Conservation (phyloP, 2,113 vertebrate genomes). For the Todiramphus saurophagus region DNA sequence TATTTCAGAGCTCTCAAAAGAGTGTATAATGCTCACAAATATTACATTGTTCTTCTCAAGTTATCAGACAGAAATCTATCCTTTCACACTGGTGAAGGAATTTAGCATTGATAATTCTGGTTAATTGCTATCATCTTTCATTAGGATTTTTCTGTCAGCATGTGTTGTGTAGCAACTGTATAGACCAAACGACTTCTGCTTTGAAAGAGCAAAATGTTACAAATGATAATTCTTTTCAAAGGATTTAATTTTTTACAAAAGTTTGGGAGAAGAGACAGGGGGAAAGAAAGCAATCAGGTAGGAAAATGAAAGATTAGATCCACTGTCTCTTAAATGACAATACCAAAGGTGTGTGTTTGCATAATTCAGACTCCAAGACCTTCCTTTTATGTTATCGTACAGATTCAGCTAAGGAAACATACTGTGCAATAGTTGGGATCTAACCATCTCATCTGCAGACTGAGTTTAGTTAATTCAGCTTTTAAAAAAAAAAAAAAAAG, state of each 20-base stretch:
- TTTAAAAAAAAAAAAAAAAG: not conserved
- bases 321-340: not conserved
- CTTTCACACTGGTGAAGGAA: not conserved
- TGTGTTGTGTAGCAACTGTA: not conserved
- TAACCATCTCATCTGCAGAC: not conserved
- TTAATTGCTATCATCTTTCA: constrained; percentile 48
- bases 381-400: not conserved
- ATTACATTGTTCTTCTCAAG: not conserved
- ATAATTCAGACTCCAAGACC: not conserved
- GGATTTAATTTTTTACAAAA: not conserved
- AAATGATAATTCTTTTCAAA: not conserved
- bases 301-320: not conserved
- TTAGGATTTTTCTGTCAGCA: not conserved
- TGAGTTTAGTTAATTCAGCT: not conserved
- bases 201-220: not conserved
- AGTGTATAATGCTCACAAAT: not conserved
- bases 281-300: not conserved
- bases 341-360: not conserved
- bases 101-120: not conserved
- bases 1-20: not conserved
- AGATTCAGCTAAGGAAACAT: not conserved
- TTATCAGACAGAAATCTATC: constrained; percentile 16
- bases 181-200: not conserved
- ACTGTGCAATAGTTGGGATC: not conserved
- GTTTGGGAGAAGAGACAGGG: not conserved